phyloP scores from a whole-genome alignment of 2,888 invertebrate genomes.

The Brachyptera risi region DNA sequence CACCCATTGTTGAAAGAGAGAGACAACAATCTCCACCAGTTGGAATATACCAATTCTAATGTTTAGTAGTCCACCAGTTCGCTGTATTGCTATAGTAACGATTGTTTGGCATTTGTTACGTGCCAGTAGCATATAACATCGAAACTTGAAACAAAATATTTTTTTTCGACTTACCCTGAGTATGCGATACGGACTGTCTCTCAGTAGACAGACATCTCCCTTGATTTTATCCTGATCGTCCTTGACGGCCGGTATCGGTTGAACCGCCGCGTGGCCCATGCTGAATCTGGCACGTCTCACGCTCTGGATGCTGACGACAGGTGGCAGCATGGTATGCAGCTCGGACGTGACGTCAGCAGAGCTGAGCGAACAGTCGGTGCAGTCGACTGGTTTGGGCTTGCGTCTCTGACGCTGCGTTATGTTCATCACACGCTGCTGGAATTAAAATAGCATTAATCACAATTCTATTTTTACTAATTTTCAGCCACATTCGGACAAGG shows the following conservation, averaged over 20 bases:
- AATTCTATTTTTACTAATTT: neutral
- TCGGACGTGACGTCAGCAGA: conserved; percentile 46
- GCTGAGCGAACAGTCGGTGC: conserved; percentile 36
- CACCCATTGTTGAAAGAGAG: too few relatives aligned
- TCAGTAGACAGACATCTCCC: conserved; percentile 66
- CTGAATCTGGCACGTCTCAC: conserved; percentile 33
- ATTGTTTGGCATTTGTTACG: too few relatives aligned
- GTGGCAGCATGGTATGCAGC: conserved; percentile 55
- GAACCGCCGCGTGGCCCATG: conserved; percentile 16
- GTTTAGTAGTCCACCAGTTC: too few relatives aligned
- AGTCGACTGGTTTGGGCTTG: conserved; percentile 5
- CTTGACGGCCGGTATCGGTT: too few relatives aligned
- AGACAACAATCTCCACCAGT: too few relatives aligned
- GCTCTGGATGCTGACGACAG: conserved; percentile 11
- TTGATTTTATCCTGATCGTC: conserved; percentile 33
- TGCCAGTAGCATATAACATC: too few relatives aligned
- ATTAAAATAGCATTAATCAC: neutral
- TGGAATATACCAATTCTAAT: too few relatives aligned
- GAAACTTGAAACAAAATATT: too few relatives aligned
- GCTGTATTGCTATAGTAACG: too few relatives aligned
- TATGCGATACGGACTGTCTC: conserved; percentile 70
- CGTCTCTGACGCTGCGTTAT: neutral
- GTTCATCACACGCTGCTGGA: neutral
- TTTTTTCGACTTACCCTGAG: conserved; percentile 55
- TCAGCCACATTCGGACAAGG: neutral